Percentiles rank a stretch among this genome's conserved stretches.
Conservation (phyloP, 2,888 invertebrate genomes). For the Erebia ligea region DNA sequence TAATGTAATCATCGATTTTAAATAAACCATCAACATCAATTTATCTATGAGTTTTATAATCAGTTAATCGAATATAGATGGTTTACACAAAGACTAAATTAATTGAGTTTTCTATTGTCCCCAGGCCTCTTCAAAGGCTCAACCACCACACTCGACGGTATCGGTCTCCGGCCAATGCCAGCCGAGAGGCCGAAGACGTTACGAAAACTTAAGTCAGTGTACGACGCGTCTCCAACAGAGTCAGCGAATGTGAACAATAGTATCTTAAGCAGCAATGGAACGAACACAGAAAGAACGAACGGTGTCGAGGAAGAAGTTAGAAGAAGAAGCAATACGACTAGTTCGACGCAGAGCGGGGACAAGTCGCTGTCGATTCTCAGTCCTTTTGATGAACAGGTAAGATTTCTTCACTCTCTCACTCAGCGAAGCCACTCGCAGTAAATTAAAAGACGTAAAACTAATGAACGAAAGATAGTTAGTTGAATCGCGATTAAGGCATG, state of each 20-base stretch:
- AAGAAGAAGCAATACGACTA: conserved; percentile 71
- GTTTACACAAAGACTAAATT: neutral
- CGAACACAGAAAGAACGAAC: conserved; percentile 46
- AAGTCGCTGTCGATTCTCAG: conserved; percentile 86
- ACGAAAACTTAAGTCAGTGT: conserved; percentile 88
- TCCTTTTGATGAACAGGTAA: conserved; percentile 92
- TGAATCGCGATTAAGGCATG: too few relatives aligned
- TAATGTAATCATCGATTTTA: too few relatives aligned
- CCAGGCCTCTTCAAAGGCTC: conserved; percentile 93
- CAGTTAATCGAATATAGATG: too few relatives aligned
- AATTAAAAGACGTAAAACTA: too few relatives aligned
- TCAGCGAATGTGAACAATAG: conserved; percentile 54
- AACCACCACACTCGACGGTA: conserved; percentile 86
- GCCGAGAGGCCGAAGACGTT: conserved; percentile 90
- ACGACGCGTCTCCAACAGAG: conserved; percentile 82
- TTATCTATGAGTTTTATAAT: too few relatives aligned
- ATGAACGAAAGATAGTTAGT: too few relatives aligned
- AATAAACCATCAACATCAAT: too few relatives aligned
- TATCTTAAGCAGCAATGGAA: conserved; percentile 73
- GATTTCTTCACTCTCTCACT: too few relatives aligned
- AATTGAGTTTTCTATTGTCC: conserved; percentile 53
- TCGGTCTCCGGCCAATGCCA: conserved; percentile 83
- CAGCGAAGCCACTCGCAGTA: too few relatives aligned
- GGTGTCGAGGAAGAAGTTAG: conserved; percentile 80
- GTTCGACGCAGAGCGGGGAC: conserved; percentile 73